These are phyloP conservation scores for Melipona bicolor DNA, from an alignment of 2,888 invertebrate genomes.

Conservation along the genomic window DNA sequence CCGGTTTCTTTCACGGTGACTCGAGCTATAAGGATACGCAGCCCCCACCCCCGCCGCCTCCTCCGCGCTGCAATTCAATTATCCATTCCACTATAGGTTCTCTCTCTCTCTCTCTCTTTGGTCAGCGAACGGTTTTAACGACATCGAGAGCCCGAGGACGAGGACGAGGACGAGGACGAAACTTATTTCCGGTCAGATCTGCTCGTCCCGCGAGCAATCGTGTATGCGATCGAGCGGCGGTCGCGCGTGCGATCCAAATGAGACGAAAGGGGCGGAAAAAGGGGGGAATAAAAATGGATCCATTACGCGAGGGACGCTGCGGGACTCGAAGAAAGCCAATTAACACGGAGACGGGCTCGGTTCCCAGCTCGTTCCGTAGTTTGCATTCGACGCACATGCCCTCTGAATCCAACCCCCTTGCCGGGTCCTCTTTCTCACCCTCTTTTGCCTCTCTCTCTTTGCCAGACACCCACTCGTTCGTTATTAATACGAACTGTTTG, in stretches of 20 bases:
- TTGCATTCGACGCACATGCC: constrained; percentile 54
- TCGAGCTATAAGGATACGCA: constrained; percentile 11
- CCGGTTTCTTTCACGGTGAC: constrained; percentile 16
- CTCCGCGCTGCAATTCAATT: constrained; percentile 50
- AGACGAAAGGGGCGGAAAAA: background rate
- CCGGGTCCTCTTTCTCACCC: background rate
- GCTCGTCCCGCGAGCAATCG: constrained; percentile 11
- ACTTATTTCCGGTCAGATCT: constrained; percentile 53
- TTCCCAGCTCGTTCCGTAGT: constrained; percentile 39
- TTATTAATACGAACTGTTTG: background rate
- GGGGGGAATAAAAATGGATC: constrained; percentile 7
- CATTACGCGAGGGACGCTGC: constrained; percentile 33
- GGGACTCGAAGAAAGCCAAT: constrained; percentile 51
- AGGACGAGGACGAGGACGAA: constrained; percentile 29
- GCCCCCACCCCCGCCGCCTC: background rate
- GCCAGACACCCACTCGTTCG: background rate
- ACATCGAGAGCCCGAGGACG: constrained; percentile 2
- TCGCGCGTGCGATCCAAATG: background rate
- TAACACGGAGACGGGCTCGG: constrained; percentile 45
- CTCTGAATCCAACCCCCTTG: too few relatives aligned
- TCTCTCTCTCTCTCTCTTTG: constrained; percentile 44
- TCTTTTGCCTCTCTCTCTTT: background rate
- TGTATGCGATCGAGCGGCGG: constrained; percentile 17
- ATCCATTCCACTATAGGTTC: constrained; percentile 35
- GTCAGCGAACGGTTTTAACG: background rate